Evolutionary conservation across 2,113 vertebrate genomes (phyloP).

Genomic region (Festucalex cinctus): DNA sequence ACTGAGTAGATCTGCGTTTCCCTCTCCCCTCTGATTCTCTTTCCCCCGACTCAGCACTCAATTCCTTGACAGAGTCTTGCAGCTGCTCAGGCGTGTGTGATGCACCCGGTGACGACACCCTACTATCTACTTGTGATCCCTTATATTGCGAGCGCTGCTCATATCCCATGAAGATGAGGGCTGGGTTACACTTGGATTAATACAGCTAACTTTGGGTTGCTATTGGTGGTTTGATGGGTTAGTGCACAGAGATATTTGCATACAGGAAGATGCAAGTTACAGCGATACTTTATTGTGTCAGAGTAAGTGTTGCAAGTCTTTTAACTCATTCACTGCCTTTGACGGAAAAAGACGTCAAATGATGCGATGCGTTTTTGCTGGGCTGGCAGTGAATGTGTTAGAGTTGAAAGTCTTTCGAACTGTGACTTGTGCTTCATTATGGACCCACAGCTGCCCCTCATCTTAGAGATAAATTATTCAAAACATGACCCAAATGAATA

Average conservation of each 20-base stretch:
- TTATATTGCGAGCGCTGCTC: conserved; percentile 9
- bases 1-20: conserved; percentile 56
- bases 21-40: conserved; percentile 48
- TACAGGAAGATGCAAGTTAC: conserved; percentile 10
- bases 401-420: conserved; percentile 48
- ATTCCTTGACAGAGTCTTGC: conserved; percentile 5
- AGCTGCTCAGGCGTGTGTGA: conserved; percentile 18
- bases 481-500: conserved; percentile 53
- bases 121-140: conserved; percentile 35
- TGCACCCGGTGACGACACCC: conserved; percentile 16
- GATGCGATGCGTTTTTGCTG: too few species aligned
- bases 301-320: conserved; percentile 40
- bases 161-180: background rate
- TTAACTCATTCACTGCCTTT: too few species aligned
- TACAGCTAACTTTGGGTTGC: conserved; percentile 13
- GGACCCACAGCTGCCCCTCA: conserved; percentile 39
- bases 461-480: conserved; percentile 61
- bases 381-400: too few species aligned
- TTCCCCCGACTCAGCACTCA: conserved; percentile 39
- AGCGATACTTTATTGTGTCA: conserved; percentile 21
- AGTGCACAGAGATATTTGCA: conserved; percentile 1
- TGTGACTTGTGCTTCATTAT: conserved; percentile 50
- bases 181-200: conserved; percentile 10
- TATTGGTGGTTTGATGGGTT: conserved; percentile 5
- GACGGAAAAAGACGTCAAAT: too few species aligned